phyloP scores from a whole-genome alignment of 2,888 invertebrate genomes.

The Idaea straminata region DNA sequence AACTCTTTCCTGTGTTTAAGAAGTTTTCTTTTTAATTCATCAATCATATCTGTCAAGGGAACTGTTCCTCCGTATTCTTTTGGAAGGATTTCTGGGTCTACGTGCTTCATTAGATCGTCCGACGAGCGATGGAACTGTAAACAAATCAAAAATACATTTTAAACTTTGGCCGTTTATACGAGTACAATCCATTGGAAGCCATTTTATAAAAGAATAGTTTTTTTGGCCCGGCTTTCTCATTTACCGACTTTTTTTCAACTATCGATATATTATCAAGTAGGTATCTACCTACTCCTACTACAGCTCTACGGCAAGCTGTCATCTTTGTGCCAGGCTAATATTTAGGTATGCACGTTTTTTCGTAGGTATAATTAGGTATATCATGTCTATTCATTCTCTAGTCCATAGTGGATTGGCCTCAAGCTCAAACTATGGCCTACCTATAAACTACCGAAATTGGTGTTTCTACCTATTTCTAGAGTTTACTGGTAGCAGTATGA shows the following conservation, averaged over 20 bases:
- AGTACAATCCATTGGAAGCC: not conserved
- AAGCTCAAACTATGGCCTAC: not conserved
- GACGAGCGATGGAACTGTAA: constrained; percentile 86
- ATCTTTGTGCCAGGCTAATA: too few relatives aligned
- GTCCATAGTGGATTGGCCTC: not conserved
- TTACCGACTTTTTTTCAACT: too few relatives aligned
- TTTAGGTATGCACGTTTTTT: too few relatives aligned
- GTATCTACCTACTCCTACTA: too few relatives aligned
- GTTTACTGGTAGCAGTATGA: not conserved
- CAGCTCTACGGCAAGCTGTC: too few relatives aligned
- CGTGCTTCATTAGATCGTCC: constrained; percentile 85
- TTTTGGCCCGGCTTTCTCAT: too few relatives aligned
- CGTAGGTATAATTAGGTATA: too few relatives aligned
- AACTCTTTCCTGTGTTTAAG: constrained; percentile 83
- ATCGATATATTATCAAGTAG: too few relatives aligned
- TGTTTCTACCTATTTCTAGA: not conserved
- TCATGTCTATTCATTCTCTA: too few relatives aligned
- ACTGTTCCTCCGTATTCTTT: constrained; percentile 94
- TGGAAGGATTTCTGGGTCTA: constrained; percentile 88
- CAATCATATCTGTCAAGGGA: constrained; percentile 89
- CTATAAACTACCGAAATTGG: not conserved
- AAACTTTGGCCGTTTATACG: not conserved
- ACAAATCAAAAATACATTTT: constrained; percentile 20
- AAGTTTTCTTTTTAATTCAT: constrained; percentile 84
- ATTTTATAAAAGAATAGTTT: not conserved